A percentile compares a stretch with the other conserved stretches of the same genome.
phyloP scores from a whole-genome alignment of 2,888 invertebrate genomes.

The Lochmaea capreae region DNA sequence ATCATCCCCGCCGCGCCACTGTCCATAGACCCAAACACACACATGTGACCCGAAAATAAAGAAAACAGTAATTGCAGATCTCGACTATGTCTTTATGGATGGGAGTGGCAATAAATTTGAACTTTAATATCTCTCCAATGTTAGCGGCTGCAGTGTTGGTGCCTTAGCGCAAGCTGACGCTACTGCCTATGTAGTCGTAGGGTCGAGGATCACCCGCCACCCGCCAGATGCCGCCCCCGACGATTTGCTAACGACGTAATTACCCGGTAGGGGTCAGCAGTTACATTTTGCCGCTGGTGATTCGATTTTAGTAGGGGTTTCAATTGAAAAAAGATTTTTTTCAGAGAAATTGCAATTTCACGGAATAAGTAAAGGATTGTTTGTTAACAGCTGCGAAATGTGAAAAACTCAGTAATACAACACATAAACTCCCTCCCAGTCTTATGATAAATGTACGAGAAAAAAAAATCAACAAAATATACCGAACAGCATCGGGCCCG shows the following conservation, averaged over 20 bases:
- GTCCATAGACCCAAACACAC: slow-evolving; percentile 20
- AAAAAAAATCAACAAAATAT: background rate
- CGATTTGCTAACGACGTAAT: slow-evolving; percentile 63
- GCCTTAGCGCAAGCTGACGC: slow-evolving; percentile 66
- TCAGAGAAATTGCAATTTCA: background rate
- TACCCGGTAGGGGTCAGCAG: slow-evolving; percentile 55
- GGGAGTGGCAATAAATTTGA: slow-evolving; percentile 63
- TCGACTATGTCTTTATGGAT: slow-evolving; percentile 58
- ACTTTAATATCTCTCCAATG: slow-evolving; percentile 64
- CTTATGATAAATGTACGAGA: background rate
- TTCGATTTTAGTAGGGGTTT: background rate
- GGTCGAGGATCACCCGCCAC: slow-evolving; percentile 53
- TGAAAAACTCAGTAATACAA: background rate
- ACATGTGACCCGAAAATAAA: slow-evolving; percentile 50
- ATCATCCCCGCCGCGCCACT: background rate
- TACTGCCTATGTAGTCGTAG: slow-evolving; percentile 60
- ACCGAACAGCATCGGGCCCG: background rate
- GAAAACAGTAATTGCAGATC: slow-evolving; percentile 60
- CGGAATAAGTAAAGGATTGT: background rate
- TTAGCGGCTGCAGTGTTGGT: slow-evolving; percentile 12
- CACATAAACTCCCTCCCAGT: background rate
- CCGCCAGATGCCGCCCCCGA: slow-evolving; percentile 60
- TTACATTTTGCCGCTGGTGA: slow-evolving; percentile 29
- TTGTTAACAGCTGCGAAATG: background rate
- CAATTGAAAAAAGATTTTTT: background rate